Conservation (phyloP, 2,888 invertebrate genomes). For the Leptogaster cylindrica region DNA sequence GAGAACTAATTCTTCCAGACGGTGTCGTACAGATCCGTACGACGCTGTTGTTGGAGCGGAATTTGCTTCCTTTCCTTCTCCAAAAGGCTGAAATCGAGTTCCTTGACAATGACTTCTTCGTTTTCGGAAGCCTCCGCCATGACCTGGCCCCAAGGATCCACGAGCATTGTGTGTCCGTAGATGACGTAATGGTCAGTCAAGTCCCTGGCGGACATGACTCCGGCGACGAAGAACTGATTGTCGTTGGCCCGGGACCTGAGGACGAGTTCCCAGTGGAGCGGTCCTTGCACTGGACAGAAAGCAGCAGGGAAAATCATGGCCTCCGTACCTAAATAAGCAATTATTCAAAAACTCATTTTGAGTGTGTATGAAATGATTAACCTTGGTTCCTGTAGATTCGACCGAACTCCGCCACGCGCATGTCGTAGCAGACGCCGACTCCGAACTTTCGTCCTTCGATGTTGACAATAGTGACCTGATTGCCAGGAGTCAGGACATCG, state of each 20-base stretch:
- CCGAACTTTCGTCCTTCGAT: constrained; percentile 78
- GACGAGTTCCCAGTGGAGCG: constrained; percentile 85
- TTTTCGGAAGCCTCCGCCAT: constrained; percentile 69
- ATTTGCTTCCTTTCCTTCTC: constrained; percentile 83
- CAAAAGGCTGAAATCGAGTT: constrained; percentile 69
- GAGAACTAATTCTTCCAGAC: too few relatives aligned
- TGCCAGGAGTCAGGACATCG: constrained; percentile 78
- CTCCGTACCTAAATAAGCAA: constrained; percentile 73
- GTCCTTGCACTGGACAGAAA: constrained; percentile 92
- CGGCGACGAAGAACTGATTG: constrained; percentile 83
- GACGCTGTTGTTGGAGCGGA: constrained; percentile 77
- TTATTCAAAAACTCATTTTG: constrained; percentile 50
- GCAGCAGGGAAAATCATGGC: constrained; percentile 87
- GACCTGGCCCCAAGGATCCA: constrained; percentile 78
- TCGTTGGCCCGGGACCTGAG: constrained; percentile 79
- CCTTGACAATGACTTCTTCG: constrained; percentile 73
- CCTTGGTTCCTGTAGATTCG: constrained; percentile 70
- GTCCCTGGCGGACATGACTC: constrained; percentile 80
- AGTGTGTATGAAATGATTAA: constrained; percentile 47
- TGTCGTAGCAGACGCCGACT: constrained; percentile 93
- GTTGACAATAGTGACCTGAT: constrained; percentile 74
- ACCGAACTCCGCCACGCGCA: constrained; percentile 89
- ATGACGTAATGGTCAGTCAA: constrained; percentile 76
- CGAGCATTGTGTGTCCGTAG: constrained; percentile 82
- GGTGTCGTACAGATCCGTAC: constrained; percentile 76